These are phyloP conservation scores for Pogonognathellus flavescens DNA, from an alignment of 1,140 invertebrate species.

Conservation along the genomic window DNA sequence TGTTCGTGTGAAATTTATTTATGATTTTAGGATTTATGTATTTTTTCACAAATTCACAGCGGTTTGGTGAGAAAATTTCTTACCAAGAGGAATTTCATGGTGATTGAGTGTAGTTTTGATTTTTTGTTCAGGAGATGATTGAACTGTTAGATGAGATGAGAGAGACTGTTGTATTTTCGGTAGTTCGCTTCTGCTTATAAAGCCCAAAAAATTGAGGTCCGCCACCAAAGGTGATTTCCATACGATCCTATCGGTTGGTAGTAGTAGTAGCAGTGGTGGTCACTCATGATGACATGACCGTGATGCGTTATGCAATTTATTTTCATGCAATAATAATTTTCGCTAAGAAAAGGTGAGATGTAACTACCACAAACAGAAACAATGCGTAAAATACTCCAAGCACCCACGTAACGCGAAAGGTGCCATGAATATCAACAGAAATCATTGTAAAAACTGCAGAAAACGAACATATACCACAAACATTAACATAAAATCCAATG, in stretches of 20 bases:
- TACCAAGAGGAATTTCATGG: constrained; percentile 32
- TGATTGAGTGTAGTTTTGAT: not conserved
- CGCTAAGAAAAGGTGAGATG: constrained; percentile 28
- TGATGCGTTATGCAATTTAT: constrained; percentile 47
- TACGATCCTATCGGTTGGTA: not conserved
- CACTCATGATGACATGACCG: constrained; percentile 37
- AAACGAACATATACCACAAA: not conserved
- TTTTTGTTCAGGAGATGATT: constrained; percentile 16
- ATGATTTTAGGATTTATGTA: not conserved
- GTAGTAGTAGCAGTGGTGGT: not conserved
- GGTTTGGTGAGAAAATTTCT: not conserved
- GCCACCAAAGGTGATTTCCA: constrained; percentile 11
- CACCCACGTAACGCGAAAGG: constrained; percentile 1
- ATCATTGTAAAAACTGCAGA: constrained; percentile 1
- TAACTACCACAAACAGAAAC: not conserved
- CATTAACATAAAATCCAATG: not conserved
- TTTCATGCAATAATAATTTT: constrained; percentile 4
- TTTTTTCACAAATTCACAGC: not conserved
- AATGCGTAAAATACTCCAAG: not conserved
- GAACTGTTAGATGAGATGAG: constrained; percentile 17
- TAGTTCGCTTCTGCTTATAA: constrained; percentile 32
- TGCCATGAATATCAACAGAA: constrained; percentile 33
- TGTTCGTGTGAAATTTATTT: not conserved
- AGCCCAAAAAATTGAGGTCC: constrained; percentile 43
- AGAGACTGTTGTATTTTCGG: constrained; percentile 43